Evolutionary conservation across 2,888 invertebrate species (phyloP), one percentile per base, ranked within the genome.

Genomic region (Calephelis perditalis): DNA sequence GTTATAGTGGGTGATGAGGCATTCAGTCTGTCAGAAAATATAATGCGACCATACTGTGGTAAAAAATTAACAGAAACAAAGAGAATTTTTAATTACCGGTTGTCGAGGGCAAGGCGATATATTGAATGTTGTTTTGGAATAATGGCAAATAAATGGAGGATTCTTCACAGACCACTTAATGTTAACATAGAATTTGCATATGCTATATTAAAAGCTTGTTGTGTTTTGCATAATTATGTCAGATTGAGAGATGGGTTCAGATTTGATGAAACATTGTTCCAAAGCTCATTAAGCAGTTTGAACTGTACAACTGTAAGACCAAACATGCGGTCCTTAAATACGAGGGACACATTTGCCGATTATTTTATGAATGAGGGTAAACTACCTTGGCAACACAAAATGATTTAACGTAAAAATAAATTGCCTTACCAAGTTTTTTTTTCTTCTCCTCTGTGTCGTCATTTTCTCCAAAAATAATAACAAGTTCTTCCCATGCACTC

Each of bases 1-100:
- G 62, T 67, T 36, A 52, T 65, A 49, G 65, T 67, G 40, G 67
- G 65, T 55, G 65, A 67, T 63, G 63, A 63, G 58, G 63, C 63
- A 58, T 66, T 66, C 54, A 59, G 60, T 36, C 52, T 63, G 35
- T 57, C 61, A 56, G 58, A 63, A 61, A 57, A 63, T 61, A 62
- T 66, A 47, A 64, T 66, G 64, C 45, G 61, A 60, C 63, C 60
- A 45, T 65, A 63, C 58, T 56, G 55, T 35, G 61, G 61, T 40
- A 65, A 57, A 61, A 63, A 63, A 12, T 56, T 63, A 49, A 59
- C 55, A 37, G 36, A 61, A 15, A 58, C 56, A 40, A 62, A 59
- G 35, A 62, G 49, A 59, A 59, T 57, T 52, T 62, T 62, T 57
- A 62, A 62, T 47, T 62, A 62, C 59, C 47, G 62, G 7, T 56